Conservation (phyloP, 2,797 vertebrate species). For the Mus minutoides region DNA sequence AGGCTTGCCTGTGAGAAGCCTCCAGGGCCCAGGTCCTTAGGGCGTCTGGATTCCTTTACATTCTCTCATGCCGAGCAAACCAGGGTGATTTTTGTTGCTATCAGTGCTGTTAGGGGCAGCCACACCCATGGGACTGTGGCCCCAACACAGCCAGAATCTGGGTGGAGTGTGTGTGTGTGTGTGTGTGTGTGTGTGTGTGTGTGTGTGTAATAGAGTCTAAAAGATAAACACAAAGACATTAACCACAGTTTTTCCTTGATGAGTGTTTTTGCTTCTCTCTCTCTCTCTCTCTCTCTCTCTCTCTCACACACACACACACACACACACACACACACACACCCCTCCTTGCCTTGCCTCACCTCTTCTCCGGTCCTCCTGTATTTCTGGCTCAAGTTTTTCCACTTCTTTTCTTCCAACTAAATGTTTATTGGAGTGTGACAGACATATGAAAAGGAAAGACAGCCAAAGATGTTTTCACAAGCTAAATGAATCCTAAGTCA, state of each 20-base stretch:
- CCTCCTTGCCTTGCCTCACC: too few species aligned
- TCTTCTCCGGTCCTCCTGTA: not conserved
- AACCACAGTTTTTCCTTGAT: not conserved
- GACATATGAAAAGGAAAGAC: not conserved
- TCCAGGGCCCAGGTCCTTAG: rapidly evolving
- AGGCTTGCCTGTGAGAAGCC: not conserved
- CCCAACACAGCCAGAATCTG: not conserved
- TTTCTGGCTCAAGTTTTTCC: not conserved
- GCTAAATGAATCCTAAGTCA: not conserved
- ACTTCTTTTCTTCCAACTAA: not conserved
- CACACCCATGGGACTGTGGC: not conserved
- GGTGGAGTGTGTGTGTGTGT: not conserved
- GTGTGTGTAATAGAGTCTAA: not conserved
- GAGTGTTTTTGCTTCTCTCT: too few species aligned
- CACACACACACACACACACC: too few species aligned
- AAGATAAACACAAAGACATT: not conserved
- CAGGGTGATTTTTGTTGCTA: rapidly evolving
- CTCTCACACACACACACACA: too few species aligned
- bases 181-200: not conserved
- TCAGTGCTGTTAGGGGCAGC: too few species aligned
- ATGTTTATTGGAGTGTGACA: not conserved
- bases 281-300: not conserved
- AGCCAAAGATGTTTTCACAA: not conserved
- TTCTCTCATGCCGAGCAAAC: not conserved
- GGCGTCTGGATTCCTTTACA: not conserved